These are phyloP conservation scores for Sebastes hubbsi DNA, from an alignment of 2,797 vertebrate genomes.

Conservation along the genomic window DNA sequence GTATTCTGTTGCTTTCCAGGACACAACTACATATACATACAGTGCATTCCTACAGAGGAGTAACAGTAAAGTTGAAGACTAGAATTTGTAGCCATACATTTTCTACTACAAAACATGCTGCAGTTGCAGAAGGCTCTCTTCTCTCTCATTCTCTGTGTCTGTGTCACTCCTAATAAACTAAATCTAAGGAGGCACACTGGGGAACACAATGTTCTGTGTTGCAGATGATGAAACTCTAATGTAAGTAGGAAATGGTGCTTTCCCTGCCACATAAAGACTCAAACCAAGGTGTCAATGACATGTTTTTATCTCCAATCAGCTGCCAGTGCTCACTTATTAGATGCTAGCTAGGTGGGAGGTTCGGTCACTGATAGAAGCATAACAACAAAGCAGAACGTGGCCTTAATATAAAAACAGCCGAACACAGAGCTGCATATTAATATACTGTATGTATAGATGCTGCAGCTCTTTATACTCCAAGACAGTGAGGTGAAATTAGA, in stretches of 20 bases:
- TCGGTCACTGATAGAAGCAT: not conserved
- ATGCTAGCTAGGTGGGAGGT: not conserved
- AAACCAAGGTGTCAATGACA: not conserved
- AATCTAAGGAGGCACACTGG: not conserved
- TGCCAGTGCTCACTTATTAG: not conserved
- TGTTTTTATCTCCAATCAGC: not conserved
- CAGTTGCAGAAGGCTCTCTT: not conserved
- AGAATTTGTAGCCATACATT: not conserved
- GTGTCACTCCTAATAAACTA: not conserved
- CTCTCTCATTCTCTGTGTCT: not conserved
- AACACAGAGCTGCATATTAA: not conserved
- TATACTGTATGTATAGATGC: not conserved
- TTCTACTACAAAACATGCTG: not conserved
- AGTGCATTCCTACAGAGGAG: not conserved
- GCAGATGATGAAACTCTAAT: slow-evolving; percentile 6
- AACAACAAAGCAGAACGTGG: not conserved
- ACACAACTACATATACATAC: not conserved
- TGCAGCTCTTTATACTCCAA: not conserved
- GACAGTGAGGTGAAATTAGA: not conserved
- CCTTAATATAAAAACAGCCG: not conserved
- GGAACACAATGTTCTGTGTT: not conserved
- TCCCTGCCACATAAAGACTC: not conserved
- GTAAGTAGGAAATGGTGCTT: not conserved
- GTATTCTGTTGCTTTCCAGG: not conserved
- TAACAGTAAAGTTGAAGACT: not conserved